Evolutionary conservation across 92 coral and sea anemone genomes (phyloP).

Genomic region (Chrysogorgia sp.): DNA sequence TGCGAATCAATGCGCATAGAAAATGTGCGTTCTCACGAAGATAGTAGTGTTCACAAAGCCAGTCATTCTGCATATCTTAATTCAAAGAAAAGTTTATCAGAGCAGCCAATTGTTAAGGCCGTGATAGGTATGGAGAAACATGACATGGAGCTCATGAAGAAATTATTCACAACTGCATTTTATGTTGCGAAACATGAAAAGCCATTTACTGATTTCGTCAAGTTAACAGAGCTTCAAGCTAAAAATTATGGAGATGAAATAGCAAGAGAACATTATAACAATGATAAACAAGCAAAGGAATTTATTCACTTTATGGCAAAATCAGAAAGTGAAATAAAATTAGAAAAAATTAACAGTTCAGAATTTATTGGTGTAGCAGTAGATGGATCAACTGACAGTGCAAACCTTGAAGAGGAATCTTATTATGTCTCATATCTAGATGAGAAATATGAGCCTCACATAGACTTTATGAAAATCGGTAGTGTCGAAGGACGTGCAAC

Average conservation of each 20-base stretch:
- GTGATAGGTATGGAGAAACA: constrained; percentile 28
- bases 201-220: constrained; percentile 27
- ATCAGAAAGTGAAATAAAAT: constrained; percentile 29
- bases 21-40: constrained; percentile 35
- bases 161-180: constrained; percentile 42
- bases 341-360: constrained; percentile 30
- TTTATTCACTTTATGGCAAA: constrained; percentile 30
- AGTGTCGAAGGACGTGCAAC: constrained; percentile 39
- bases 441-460: constrained; percentile 13
- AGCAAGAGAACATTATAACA: constrained; percentile 26
- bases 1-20: constrained; percentile 37
- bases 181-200: constrained; percentile 20
- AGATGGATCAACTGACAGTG: constrained; percentile 33
- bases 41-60: constrained; percentile 32
- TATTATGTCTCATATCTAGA: constrained; percentile 36
- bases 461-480: constrained; percentile 32
- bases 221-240: constrained; percentile 40
- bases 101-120: constrained; percentile 37
- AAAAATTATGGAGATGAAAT: constrained; percentile 35
- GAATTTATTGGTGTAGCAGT: constrained; percentile 29
- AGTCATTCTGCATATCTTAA: constrained; percentile 33
- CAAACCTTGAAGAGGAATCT: constrained; percentile 20
- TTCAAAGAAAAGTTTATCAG: constrained; percentile 31
- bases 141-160: constrained; percentile 33
- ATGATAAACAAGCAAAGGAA: constrained; percentile 28